phyloP scores from a whole-genome alignment of 2,797 vertebrate genomes.

The Amblyraja radiata region DNA sequence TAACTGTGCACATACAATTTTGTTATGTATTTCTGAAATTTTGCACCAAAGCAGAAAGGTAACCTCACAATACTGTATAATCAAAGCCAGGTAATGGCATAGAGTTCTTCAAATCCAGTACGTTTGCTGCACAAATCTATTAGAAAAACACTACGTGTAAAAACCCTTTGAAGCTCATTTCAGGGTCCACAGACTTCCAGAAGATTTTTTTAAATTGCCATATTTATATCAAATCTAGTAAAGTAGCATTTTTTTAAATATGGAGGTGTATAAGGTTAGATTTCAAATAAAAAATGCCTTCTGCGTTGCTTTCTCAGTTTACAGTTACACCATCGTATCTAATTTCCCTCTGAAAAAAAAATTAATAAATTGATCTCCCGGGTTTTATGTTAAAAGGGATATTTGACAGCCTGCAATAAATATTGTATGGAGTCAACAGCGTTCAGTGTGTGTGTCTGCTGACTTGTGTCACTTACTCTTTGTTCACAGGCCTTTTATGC shows the following conservation, averaged over 20 bases:
- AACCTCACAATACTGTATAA: neutral
- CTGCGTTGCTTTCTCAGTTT: neutral
- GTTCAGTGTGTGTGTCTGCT: neutral
- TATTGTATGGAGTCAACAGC: neutral
- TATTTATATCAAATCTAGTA: conserved; percentile 48
- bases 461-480: neutral
- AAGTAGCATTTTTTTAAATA: neutral
- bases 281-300: neutral
- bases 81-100: neutral
- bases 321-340: neutral
- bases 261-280: too few relatives aligned
- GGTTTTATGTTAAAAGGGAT: conserved; percentile 15
- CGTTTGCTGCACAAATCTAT: neutral
- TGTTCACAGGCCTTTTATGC: too few relatives aligned
- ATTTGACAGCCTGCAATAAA: neutral
- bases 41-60: neutral
- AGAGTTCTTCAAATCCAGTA: neutral
- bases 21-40: neutral
- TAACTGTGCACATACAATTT: neutral
- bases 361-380: conserved; percentile 1
- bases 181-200: neutral
- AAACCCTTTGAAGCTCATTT: conserved; percentile 12
- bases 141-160: neutral
- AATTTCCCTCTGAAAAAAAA: neutral
- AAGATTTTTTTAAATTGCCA: neutral